phyloP scores from a whole-genome alignment of 2,113 vertebrate genomes.

The Oreamnos americanus region DNA sequence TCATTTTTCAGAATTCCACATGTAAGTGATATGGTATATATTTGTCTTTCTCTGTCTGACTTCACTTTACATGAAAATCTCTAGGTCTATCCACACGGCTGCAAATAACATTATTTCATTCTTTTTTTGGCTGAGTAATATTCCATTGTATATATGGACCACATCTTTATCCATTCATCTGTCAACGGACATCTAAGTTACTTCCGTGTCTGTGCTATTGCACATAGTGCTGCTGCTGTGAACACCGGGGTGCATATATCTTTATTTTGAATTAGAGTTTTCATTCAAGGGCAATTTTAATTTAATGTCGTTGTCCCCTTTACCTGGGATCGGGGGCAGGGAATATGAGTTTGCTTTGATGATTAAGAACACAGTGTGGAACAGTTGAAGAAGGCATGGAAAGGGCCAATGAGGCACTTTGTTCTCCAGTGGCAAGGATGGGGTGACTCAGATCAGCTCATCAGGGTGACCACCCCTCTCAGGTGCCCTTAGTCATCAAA shows the following conservation, averaged over 20 bases:
- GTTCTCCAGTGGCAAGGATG: not conserved
- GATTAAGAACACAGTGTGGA: not conserved
- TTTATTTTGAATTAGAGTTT: not conserved
- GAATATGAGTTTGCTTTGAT: not conserved
- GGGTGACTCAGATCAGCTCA: not conserved
- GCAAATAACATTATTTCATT: not conserved
- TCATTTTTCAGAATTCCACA: not conserved
- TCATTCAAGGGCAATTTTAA: not conserved
- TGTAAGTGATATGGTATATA: not conserved
- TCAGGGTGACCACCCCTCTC: not conserved
- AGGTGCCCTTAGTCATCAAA: not conserved
- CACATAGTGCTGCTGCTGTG: not conserved
- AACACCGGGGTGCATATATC: not conserved
- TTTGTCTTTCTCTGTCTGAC: not conserved
- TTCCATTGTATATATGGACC: not conserved
- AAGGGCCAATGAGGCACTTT: rapidly evolving
- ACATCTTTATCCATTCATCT: not conserved
- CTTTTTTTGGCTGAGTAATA: not conserved
- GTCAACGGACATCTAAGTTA: not conserved
- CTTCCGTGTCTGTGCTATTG: not conserved
- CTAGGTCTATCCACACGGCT: not conserved
- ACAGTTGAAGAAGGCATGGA: not conserved
- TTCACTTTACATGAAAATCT: not conserved
- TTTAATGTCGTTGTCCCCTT: not conserved
- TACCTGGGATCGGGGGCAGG: not conserved